Evolutionary conservation across 2,797 vertebrate species (phyloP).

Genomic region (Morelia viridis): DNA sequence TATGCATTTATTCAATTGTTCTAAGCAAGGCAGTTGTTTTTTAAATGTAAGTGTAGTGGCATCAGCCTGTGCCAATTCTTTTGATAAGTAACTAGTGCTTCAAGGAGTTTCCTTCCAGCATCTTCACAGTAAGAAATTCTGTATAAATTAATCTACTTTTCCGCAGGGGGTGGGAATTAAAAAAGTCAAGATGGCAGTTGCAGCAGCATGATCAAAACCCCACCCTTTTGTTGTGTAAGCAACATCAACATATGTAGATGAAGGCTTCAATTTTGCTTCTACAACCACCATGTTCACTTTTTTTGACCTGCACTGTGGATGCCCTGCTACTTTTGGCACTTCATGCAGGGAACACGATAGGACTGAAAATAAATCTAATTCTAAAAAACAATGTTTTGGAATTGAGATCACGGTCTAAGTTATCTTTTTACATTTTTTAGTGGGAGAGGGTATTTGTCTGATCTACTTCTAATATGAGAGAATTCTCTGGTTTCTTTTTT

Average conservation of each 20-base stretch:
- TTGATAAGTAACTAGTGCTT: conserved; percentile 18
- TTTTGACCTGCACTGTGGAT: no score
- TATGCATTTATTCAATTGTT: conserved; percentile 4
- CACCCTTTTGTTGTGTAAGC: no score
- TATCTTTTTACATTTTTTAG: background rate
- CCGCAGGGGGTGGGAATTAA: no score
- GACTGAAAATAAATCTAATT: background rate
- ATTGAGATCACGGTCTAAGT: background rate
- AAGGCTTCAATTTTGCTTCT: no score
- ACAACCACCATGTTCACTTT: no score
- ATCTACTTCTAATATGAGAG: background rate
- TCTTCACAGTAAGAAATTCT: background rate
- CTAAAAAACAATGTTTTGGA: background rate
- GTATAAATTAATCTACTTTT: background rate
- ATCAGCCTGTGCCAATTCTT: background rate
- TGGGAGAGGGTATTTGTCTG: background rate
- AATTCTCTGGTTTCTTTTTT: background rate
- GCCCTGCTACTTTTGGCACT: background rate
- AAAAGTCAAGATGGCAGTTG: no score
- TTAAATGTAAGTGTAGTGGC: conserved; percentile 16
- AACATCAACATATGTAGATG: no score
- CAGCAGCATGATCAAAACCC: no score
- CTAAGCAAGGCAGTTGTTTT: background rate
- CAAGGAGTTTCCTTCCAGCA: background rate
- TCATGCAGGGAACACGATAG: background rate